Base-by-base conservation (phyloP, 2,888 invertebrate species). In the Lasioglossum calceatum region DNA sequence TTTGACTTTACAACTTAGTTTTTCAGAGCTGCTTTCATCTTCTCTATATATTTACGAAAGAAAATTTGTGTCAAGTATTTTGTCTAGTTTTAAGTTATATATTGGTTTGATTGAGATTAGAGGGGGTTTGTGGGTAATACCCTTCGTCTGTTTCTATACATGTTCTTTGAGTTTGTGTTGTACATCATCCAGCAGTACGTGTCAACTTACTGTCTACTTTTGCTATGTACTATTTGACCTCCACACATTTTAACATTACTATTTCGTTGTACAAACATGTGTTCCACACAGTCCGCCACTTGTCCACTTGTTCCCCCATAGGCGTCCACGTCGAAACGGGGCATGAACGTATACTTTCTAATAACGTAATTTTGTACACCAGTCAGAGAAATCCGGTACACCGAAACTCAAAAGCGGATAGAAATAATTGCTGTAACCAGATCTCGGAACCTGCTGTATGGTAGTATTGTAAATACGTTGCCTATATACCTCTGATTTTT, bases 181-280 rank as follows among this genome's bases (percentile, higher is more conserved):
- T 87, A 82, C 81, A 86, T 82, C 82, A 85, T 90, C 83, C 81
- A 90, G 84, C 88, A 88, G 79, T 89, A 87, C 81, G 84, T 88
- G 92, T 93, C 92, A 93, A 93, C 90, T 90, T 92, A 90, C 92
- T 93, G 93, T 87, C 94, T 93, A 94, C 93, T 94, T 94, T 94
- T 94, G 93, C 94, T 90, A 92, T 93, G 93, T 93, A 94, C 90
- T 82, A 86, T 75, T 89, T 79, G 58, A 87, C 83, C 83, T 91
- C 79, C 67, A 88, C 87, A 77, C 75, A 73, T 82, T 86, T 90
- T 80, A 47, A 82, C 72, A 79, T 82, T 80, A 88, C 77, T 85
- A 71, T 90, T 86, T 77, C 74, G 77, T 84, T 86, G 78, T 77
- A 85, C 77, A 76, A 75, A 74, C 32, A 81, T 84, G 70, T 71